Percentiles rank a stretch among this genome's conserved stretches.
Evolutionary conservation across 2,113 vertebrate genomes (phyloP).

Genomic region (Passer domesticus): DNA sequence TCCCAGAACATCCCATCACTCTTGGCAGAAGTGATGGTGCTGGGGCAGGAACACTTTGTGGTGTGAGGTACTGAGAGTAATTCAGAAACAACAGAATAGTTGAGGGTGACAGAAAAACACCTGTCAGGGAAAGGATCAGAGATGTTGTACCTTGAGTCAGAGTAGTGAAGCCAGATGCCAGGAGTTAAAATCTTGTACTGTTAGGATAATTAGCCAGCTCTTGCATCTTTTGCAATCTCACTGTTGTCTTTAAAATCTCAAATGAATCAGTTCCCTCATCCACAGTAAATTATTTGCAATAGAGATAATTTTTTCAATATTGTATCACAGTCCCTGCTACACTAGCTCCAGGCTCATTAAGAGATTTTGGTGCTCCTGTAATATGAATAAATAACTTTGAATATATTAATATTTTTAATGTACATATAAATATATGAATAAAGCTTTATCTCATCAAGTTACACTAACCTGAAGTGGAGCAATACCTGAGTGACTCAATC

Average conservation of each 20-base stretch:
- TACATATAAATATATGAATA: background rate
- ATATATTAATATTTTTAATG: conserved; percentile 6
- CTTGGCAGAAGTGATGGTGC: background rate
- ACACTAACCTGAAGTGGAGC: background rate
- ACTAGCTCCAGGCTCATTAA: background rate
- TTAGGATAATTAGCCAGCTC: background rate
- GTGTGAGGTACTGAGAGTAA: background rate
- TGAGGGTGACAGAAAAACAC: background rate
- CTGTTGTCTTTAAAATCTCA: background rate
- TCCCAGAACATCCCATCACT: background rate
- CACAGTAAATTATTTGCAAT: background rate
- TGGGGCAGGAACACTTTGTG: background rate
- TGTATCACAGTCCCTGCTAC: background rate
- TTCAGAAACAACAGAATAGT: background rate
- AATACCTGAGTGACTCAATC: background rate
- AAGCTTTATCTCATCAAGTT: background rate
- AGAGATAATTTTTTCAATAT: background rate
- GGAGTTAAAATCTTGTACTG: background rate
- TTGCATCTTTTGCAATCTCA: background rate
- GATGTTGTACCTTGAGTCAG: background rate
- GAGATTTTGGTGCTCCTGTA: background rate
- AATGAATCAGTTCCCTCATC: background rate
- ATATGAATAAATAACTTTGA: conserved; percentile 9
- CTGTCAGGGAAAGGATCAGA: background rate
- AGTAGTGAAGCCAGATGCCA: background rate